Conservation (phyloP, 2,797 vertebrate species). For the Synaphobranchus kaupii region DNA sequence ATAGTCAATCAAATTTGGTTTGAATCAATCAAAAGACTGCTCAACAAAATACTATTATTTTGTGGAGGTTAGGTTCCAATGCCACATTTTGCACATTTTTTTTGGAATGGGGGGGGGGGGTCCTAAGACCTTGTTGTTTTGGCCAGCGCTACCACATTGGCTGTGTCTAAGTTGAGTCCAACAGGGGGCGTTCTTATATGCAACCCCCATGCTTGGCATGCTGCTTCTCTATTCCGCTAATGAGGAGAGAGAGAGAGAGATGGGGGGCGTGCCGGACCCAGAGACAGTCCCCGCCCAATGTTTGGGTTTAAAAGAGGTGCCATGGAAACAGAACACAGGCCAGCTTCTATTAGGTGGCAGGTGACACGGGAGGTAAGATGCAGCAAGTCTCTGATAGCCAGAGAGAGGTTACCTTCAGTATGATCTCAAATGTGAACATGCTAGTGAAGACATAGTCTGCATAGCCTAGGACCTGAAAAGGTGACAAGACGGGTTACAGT, state of each 20-base stretch:
- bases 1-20: not conserved
- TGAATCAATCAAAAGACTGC: not conserved
- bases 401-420: conserved; percentile 92
- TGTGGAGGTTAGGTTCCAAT: not conserved
- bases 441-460: conserved; percentile 99
- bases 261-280: not conserved
- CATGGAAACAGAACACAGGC: conserved; percentile 65
- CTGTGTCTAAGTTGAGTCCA: not conserved
- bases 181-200: not conserved
- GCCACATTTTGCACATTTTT: not conserved
- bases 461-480: conserved; percentile 95
- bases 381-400: conserved; percentile 72
- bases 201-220: not conserved
- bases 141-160: not conserved
- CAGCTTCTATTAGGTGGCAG: conserved; percentile 68
- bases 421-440: conserved; percentile 99
- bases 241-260: not conserved
- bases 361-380: conserved; percentile 70
- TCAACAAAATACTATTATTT: not conserved
- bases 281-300: not conserved
- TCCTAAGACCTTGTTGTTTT: not conserved
- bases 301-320: conserved; percentile 49
- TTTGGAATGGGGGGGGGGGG: not conserved
- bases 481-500: conserved; percentile 79
- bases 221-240: not conserved